Evolutionary conservation across 2,888 invertebrate species (phyloP), one percentile per base, ranked within the genome.

Genomic region (Drosophila phalerata): DNA sequence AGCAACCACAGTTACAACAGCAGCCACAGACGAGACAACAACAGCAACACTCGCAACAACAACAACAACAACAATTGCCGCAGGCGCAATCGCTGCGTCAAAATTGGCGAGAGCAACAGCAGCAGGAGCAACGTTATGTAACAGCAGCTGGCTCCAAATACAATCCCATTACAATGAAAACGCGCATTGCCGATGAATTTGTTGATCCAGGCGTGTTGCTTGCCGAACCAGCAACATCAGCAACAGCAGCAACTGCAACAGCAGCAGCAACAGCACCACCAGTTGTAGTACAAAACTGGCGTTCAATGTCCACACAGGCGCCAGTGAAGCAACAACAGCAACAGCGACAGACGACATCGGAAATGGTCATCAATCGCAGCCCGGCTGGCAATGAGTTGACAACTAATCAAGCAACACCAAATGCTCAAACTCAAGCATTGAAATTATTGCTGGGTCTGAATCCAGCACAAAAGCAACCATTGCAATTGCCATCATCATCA

Each of bases 381-480:
- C 5, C n/a, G 6, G 34, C 19, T 17, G 32, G 38, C 30, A 5
- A 17, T n/a, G 25, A 37, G 22, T 2, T 22, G 9, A 22, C 8
- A 10, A 6, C 30, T n/a, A 42, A 17, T 5, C 11, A 45, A 11
- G 37, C 43, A 6, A 45, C 74, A 17, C 71, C 75, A 2, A 22
- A 81, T 55, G 74, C 70, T 5, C 77, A 80, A 43, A 90, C 90
- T 0, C 56, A 77, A 52, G 81, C 81, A 0, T 56, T 90, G 5
- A 85, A 81, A 57, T 52, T 69, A 32, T 25, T 90, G 38, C 66
- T 90, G n/a, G 90, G 90, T 4, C 4, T 90, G 15, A 62, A 63
- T 11, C 32, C 43, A 40, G 49, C n/a, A 30, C n/a, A 37, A 1
- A 11, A 34, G n/a, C 37, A 28, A 9, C 42, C 37, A 28, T 37